Evolutionary conservation across 2,113 vertebrate species (phyloP).

Genomic region (Calyptomena viridis): DNA sequence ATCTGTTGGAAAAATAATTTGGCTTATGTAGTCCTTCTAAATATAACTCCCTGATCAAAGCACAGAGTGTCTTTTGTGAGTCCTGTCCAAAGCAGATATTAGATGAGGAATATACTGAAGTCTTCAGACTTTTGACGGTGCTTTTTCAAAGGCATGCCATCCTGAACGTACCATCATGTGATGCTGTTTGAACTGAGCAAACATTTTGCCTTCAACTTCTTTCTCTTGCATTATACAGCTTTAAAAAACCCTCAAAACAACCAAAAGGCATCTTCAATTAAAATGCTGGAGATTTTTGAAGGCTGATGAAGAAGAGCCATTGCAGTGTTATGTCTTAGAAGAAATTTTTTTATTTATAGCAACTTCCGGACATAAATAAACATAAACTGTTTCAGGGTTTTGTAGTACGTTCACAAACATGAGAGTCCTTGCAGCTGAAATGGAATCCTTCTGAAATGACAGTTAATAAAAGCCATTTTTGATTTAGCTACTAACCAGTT

Average conservation of each 20-base stretch:
- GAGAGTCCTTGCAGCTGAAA: constrained; percentile 30
- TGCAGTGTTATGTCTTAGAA: background rate
- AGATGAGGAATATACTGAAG: constrained; percentile 38
- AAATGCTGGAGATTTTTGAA: constrained; percentile 14
- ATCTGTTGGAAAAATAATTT: constrained; percentile 53
- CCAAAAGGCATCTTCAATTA: background rate
- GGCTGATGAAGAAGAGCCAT: background rate
- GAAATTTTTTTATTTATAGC: background rate
- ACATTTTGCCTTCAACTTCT: constrained; percentile 42
- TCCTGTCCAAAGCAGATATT: constrained; percentile 32
- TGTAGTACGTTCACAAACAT: background rate
- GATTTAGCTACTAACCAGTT: background rate
- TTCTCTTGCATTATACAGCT: background rate
- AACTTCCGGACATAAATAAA: constrained; percentile 31
- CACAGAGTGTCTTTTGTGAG: background rate
- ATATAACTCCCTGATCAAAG: constrained; percentile 62
- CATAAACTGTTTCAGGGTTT: constrained; percentile 18
- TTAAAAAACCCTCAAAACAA: background rate
- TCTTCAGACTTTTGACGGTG: constrained; percentile 39
- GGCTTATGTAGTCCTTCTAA: constrained; percentile 15
- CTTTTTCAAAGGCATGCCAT: constrained; percentile 59
- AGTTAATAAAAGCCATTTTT: constrained; percentile 30
- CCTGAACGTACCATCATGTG: constrained; percentile 15
- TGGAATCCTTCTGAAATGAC: constrained; percentile 19
- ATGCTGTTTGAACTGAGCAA: constrained; percentile 56